Conservation (phyloP, 2,888 invertebrate species). For the Alcis repandata region DNA sequence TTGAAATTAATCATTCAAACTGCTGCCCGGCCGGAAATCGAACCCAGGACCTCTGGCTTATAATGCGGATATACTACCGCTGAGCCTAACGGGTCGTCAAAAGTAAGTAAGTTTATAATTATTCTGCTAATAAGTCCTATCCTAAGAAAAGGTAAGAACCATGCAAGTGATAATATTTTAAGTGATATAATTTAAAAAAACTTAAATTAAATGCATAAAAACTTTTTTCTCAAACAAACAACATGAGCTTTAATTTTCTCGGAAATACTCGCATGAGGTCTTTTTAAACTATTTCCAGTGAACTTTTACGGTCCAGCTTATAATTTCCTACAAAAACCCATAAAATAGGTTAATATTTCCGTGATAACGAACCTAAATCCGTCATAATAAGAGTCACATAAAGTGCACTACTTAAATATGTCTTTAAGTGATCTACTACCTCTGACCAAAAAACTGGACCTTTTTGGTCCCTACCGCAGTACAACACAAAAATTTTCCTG, state of each 20-base stretch:
- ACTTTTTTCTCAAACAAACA: neutral
- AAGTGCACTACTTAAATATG: slow-evolving; percentile 40
- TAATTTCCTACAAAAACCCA: slow-evolving; percentile 37
- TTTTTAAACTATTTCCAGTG: slow-evolving; percentile 48
- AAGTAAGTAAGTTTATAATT: too few species aligned
- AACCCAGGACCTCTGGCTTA: too few species aligned
- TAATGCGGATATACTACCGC: too few species aligned
- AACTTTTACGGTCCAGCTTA: slow-evolving; percentile 49
- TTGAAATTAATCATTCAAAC: too few species aligned
- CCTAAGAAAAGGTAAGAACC: too few species aligned
- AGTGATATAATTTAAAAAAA: too few species aligned
- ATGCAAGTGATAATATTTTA: too few species aligned
- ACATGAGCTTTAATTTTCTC: slow-evolving; percentile 19
- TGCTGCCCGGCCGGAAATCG: too few species aligned
- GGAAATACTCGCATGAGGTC: slow-evolving; percentile 11
- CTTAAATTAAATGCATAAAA: neutral
- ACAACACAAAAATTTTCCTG: neutral
- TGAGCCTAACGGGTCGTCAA: too few species aligned
- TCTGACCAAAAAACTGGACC: neutral
- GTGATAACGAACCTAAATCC: slow-evolving; percentile 31
- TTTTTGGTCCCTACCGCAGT: slow-evolving; percentile 10
- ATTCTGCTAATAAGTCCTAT: too few species aligned
- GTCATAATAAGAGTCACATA: slow-evolving; percentile 37
- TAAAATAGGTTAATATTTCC: slow-evolving; percentile 27
- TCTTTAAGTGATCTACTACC: slow-evolving; percentile 57